These are phyloP conservation scores for Falco rusticolus DNA, from an alignment of 2,797 vertebrate species.

Conservation along the genomic window DNA sequence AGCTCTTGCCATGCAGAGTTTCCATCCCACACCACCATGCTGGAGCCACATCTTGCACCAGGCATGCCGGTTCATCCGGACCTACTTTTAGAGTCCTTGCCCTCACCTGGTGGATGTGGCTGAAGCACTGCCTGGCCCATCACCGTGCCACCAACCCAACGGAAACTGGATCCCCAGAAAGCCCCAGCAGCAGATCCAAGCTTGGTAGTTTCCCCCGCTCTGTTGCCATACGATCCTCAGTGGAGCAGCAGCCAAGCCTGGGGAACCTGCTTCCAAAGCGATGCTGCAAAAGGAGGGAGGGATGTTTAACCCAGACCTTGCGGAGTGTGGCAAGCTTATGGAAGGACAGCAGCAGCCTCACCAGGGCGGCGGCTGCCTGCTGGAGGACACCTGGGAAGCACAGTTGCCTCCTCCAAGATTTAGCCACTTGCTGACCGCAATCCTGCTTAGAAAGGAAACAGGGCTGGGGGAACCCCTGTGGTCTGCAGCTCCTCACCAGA, in stretches of 20 bases:
- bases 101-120: not conserved
- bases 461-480: not conserved
- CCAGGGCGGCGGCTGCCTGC: accelerated
- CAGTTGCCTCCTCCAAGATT: not conserved
- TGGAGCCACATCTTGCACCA: not conserved
- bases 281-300: not conserved
- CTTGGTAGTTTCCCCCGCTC: not conserved
- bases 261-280: not conserved
- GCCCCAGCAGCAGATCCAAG: not conserved
- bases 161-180: not conserved
- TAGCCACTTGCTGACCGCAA: not conserved
- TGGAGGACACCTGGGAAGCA: not conserved
- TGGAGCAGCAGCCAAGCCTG: not conserved
- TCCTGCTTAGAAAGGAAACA: not conserved
- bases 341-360: not conserved
- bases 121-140: not conserved
- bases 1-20: not conserved
- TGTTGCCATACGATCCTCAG: not conserved
- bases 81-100: not conserved
- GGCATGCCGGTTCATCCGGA: not conserved
- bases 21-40: accelerated
- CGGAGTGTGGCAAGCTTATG: not conserved
- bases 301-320: not conserved
- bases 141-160: not conserved
- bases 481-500: not conserved